Conservation (phyloP, 2,888 invertebrate species). For the Tachina grossa region DNA sequence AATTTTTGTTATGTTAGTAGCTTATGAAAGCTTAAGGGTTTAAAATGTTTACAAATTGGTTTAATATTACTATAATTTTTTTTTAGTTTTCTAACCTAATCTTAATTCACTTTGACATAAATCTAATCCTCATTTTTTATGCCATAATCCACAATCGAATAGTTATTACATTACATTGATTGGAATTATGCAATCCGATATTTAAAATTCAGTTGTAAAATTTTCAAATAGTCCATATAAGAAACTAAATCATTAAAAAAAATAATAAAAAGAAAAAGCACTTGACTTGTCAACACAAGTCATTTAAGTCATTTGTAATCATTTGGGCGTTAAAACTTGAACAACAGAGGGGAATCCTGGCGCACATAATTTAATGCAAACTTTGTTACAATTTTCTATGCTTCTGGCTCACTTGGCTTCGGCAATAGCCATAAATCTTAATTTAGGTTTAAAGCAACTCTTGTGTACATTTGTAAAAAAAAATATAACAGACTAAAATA, state of each 20-base stretch:
- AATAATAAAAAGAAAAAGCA: conserved; percentile 32
- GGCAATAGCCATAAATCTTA: conserved; percentile 70
- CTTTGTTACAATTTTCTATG: conserved; percentile 55
- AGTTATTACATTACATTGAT: background rate
- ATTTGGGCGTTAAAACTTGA: conserved; percentile 71
- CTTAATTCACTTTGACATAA: too few relatives aligned
- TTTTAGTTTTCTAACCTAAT: too few relatives aligned
- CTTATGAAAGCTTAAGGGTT: too few relatives aligned
- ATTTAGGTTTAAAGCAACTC: conserved; percentile 60
- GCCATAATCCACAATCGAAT: background rate
- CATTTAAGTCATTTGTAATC: conserved; percentile 73
- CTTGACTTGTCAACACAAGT: conserved; percentile 71
- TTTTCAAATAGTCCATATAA: conserved; percentile 36
- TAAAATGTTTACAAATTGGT: too few relatives aligned
- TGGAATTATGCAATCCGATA: background rate
- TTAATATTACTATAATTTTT: too few relatives aligned
- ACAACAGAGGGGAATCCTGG: background rate
- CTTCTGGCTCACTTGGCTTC: conserved; percentile 66
- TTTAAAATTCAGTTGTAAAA: conserved; percentile 47
- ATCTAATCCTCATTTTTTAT: too few relatives aligned
- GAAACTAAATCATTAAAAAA: background rate
- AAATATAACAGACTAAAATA: conserved; percentile 9
- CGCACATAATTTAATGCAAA: conserved; percentile 6
- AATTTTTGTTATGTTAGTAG: too few relatives aligned
- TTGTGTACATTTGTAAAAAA: conserved; percentile 2